Evolutionary conservation across 2,797 vertebrate genomes (phyloP).

Genomic region (Aldrovandia affinis): DNA sequence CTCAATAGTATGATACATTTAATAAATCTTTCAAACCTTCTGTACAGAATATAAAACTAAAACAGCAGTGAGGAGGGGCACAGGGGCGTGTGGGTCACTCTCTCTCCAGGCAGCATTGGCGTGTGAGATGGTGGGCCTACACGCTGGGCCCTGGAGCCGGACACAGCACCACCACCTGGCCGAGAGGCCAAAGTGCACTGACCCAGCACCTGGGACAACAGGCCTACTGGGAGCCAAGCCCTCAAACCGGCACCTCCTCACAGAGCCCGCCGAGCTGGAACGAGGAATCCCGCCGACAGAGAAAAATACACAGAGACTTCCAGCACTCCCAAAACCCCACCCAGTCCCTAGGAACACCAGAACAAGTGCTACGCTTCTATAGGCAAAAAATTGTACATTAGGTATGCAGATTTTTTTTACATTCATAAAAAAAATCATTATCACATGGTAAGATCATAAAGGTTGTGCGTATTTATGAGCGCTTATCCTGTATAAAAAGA

Average conservation of each 20-base stretch:
- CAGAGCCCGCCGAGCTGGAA: conserved; percentile 55
- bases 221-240: conserved; percentile 49
- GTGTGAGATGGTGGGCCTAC: not conserved
- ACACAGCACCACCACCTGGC: conserved; percentile 43
- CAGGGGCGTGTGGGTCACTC: not conserved
- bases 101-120: not conserved
- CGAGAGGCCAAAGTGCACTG: conserved; percentile 47
- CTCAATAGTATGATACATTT: not conserved
- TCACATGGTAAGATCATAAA: not conserved
- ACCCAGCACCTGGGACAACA: conserved; percentile 60
- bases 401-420: not conserved
- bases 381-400: not conserved
- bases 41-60: not conserved
- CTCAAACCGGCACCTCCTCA: conserved; percentile 10
- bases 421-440: not conserved
- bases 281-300: conserved; percentile 50
- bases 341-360: not conserved
- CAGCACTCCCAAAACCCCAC: conserved; percentile 26
- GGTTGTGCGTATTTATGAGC: conserved; percentile 26
- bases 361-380: not conserved
- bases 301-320: conserved; percentile 59
- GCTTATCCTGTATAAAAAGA: not conserved
- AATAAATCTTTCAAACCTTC: not conserved
- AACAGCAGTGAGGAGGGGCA: not conserved
- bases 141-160: not conserved